phyloP scores from a whole-genome alignment of 2,113 vertebrate species.

The Myrmecophaga tridactyla region DNA sequence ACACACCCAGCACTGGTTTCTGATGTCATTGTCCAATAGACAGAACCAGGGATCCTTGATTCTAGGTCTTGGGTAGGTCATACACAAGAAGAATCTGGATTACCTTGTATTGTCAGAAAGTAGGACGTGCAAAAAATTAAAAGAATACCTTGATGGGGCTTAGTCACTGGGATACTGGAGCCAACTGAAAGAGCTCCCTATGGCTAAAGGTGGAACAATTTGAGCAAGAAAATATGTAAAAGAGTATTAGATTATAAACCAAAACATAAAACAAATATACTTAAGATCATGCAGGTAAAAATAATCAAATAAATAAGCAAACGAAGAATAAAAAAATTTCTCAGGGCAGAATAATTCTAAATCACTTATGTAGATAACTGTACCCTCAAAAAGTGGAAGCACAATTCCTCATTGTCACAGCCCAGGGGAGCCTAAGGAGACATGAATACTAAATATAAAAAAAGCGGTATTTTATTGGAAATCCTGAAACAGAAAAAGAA shows the following conservation, averaged over 20 bases:
- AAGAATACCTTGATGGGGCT: neutral
- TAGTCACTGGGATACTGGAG: neutral
- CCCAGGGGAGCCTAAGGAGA: neutral
- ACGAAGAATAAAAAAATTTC: no score
- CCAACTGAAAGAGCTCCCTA: neutral
- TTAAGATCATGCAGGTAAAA: no score
- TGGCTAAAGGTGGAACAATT: neutral
- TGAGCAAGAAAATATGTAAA: no score
- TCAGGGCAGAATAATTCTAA: no score
- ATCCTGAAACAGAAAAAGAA: neutral
- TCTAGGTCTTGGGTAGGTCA: neutral
- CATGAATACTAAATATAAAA: neutral
- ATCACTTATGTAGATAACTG: no score
- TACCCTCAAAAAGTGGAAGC: no score
- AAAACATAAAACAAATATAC: no score
- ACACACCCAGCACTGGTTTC: neutral
- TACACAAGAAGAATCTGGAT: neutral
- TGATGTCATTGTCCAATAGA: neutral
- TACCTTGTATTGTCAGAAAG: neutral
- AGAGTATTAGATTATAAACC: neutral
- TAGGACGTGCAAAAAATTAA: neutral
- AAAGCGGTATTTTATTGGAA: neutral
- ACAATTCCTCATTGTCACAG: neutral
- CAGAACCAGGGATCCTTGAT: neutral
- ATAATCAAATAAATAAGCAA: no score